Evolutionary conservation across 2,888 invertebrate genomes (phyloP).

Genomic region (Xylota segnis): DNA sequence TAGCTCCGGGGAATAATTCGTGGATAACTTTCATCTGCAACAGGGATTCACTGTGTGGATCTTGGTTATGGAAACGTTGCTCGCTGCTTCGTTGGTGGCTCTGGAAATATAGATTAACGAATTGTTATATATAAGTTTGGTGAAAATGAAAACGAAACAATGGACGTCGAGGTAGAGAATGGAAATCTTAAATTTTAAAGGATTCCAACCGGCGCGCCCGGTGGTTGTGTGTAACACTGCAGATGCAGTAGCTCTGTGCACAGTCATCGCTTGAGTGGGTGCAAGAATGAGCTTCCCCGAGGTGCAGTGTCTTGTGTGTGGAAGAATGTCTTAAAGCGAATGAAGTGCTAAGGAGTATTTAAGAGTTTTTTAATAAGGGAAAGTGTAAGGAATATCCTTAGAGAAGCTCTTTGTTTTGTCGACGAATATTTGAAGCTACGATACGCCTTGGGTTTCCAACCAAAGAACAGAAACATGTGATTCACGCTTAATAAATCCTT

Average conservation of each 20-base stretch:
- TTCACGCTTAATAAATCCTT: neutral
- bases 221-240: neutral
- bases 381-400: neutral
- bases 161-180: conserved; percentile 40
- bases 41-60: conserved; percentile 37
- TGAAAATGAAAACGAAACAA: conserved; percentile 67
- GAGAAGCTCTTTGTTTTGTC: neutral
- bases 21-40: conserved; percentile 70
- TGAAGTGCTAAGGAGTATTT: conserved; percentile 59
- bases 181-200: conserved; percentile 61
- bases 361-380: conserved; percentile 43
- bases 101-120: conserved; percentile 65
- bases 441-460: too few species aligned
- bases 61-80: neutral
- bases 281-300: conserved; percentile 26
- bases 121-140: conserved; percentile 54
- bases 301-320: conserved; percentile 23
- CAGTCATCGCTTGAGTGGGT: conserved; percentile 49
- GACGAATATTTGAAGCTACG: too few species aligned
- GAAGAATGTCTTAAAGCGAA: conserved; percentile 50
- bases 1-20: conserved; percentile 64
- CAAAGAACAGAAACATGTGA: too few species aligned
- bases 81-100: neutral
- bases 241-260: neutral
- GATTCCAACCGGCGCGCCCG: conserved; percentile 3